Base-by-base conservation (phyloP, 1,140 invertebrate species). In the Formica selysi region DNA sequence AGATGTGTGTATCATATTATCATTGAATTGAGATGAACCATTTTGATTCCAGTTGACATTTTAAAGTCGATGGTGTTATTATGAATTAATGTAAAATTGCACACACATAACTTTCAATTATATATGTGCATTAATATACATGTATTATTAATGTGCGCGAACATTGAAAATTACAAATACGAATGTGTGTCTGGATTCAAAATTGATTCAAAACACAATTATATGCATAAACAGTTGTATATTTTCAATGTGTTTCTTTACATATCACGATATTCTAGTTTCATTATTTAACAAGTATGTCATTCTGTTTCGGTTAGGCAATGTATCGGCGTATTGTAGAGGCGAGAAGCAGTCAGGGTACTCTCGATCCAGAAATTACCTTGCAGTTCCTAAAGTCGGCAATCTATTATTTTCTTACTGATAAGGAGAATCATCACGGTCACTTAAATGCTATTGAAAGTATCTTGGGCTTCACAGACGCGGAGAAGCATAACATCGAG, bases 391-490 rank as follows among this genome's bases (percentile, higher is more conserved):
- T 98, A 74, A 98, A 98, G 95, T 98, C 98, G 78, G 98, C 98
- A n/a, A 96, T 98, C 90, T 98, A 98, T 93, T 98, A 98, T 93
- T 98, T 98, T 93, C 95, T 98, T 62, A 98, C 98, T 0, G 98
- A 98, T 92, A 97, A 97, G 88, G 97, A 98, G 91, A 98, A 98
- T 92, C 97, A 97, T 83, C 96, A 97, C 89, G 97, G 97, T 13
- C 98, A 98, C 93, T 94, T 98, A 29, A 97, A 97, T 90, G 98
- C 98, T 44, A 98, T 98, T 88, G 97, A 98, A 93, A 98, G 97
- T 94, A 98, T 98, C 89, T 94, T 98, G 86, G 97, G 97, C 29
- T 98, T 98, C 91, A 97, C 96, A 36, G 96, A 97, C 41, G 95
- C 95, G 48, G 97, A 98, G 93, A 98, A 97, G 91, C 95, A 95